A percentile compares a stretch with the other conserved stretches of the same genome.
Conservation (phyloP, 2,888 invertebrate genomes). For the Drosophila rubida region DNA sequence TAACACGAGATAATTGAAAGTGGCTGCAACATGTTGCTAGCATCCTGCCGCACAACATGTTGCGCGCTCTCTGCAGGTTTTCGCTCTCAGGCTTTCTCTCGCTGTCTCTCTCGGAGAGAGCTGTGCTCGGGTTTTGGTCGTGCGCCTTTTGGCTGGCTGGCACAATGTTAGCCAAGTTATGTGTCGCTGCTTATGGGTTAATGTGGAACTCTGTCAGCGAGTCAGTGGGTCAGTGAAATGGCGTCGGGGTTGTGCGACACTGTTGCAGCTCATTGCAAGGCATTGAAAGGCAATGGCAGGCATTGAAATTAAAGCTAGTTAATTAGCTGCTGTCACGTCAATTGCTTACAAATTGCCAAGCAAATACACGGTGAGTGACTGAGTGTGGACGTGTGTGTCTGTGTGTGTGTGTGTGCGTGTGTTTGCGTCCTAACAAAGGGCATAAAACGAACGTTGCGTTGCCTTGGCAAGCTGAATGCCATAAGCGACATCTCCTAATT, state of each 20-base stretch:
- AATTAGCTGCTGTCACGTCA: slow-evolving; percentile 67
- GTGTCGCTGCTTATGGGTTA: slow-evolving; percentile 55
- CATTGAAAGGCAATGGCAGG: slow-evolving; percentile 33
- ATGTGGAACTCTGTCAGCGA: slow-evolving; percentile 74
- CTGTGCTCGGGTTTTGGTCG: slow-evolving; percentile 1
- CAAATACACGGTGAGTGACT: slow-evolving; percentile 4
- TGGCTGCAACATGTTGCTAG: slow-evolving; percentile 62
- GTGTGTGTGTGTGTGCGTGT: slow-evolving; percentile 1
- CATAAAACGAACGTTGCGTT: slow-evolving; percentile 12
- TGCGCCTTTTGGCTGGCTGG: slow-evolving; percentile 17
- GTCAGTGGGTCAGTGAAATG: slow-evolving; percentile 49
- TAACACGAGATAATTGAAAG: slow-evolving; percentile 60
- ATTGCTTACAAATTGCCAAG: slow-evolving; percentile 64
- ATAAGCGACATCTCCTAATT: slow-evolving; percentile 9
- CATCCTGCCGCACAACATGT: slow-evolving; percentile 32
- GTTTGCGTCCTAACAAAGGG: slow-evolving; percentile 40
- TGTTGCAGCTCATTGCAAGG: slow-evolving; percentile 58
- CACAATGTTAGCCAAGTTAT: slow-evolving; percentile 38
- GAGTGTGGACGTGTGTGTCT: background rate
- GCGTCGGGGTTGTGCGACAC: slow-evolving; percentile 30
- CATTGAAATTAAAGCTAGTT: slow-evolving; percentile 73
- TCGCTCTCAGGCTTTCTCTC: background rate
- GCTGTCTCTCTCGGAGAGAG: slow-evolving; percentile 3
- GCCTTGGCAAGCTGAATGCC: slow-evolving; percentile 16
- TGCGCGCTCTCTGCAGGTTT: slow-evolving; percentile 18